A percentile compares a stretch with the other conserved stretches of the same genome.
Evolutionary conservation across 2,888 invertebrate genomes (phyloP).

Genomic region (Cryptocephalus primarius): DNA sequence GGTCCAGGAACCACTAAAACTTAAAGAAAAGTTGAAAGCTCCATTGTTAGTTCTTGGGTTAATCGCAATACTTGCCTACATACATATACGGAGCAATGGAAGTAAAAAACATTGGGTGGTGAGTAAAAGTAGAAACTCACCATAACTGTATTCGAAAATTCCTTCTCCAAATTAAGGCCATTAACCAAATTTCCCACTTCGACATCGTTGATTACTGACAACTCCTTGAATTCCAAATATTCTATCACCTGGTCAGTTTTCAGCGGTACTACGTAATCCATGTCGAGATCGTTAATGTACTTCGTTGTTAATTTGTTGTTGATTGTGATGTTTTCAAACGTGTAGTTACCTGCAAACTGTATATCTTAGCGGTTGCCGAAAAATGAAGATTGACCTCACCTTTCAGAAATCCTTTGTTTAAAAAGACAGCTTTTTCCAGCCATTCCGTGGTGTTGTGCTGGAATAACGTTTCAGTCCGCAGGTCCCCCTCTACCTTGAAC

Average conservation of each 20-base stretch:
- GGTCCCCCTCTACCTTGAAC: constrained; percentile 19
- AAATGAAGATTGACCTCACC: constrained; percentile 16
- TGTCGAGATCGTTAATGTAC: constrained; percentile 38
- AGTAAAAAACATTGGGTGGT: too few relatives aligned
- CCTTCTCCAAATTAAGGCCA: constrained; percentile 33
- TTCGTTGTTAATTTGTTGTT: constrained; percentile 33
- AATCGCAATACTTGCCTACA: too few relatives aligned
- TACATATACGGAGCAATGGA: too few relatives aligned
- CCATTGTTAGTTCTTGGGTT: too few relatives aligned
- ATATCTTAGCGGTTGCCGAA: neutral
- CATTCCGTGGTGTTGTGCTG: constrained; percentile 35
- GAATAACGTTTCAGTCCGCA: constrained; percentile 29
- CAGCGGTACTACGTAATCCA: constrained; percentile 38
- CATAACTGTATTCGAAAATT: constrained; percentile 42
- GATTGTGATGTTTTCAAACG: constrained; percentile 36
- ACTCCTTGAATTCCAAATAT: constrained; percentile 30
- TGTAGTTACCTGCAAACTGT: constrained; percentile 32
- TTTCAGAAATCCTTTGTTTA: constrained; percentile 31
- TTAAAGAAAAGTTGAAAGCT: too few relatives aligned
- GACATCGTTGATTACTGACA: constrained; percentile 26
- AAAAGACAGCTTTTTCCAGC: constrained; percentile 35
- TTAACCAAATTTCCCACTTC: constrained; percentile 34
- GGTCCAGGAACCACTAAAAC: too few relatives aligned
- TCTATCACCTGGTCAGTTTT: constrained; percentile 37
- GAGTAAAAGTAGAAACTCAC: constrained; percentile 24